Evolutionary conservation across 2,113 vertebrate species (phyloP).

Genomic region (Mirza zaza): DNA sequence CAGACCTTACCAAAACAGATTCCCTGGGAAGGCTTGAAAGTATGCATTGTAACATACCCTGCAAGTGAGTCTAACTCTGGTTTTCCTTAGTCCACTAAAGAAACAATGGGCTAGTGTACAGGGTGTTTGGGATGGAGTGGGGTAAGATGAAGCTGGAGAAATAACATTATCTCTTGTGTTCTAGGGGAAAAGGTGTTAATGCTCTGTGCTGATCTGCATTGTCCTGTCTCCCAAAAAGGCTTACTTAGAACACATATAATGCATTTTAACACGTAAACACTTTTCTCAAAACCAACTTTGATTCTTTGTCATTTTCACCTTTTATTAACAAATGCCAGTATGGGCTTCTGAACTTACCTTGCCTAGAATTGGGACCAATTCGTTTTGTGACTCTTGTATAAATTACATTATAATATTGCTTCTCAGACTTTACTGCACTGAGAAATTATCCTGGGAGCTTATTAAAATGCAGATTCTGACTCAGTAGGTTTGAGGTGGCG

Average conservation of each 20-base stretch:
- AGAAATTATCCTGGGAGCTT: neutral
- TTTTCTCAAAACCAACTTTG: neutral
- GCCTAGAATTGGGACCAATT: neutral
- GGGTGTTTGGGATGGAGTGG: neutral
- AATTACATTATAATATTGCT: neutral
- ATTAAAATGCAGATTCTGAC: conserved; percentile 9
- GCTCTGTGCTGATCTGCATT: neutral
- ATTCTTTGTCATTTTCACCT: neutral
- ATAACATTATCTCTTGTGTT: neutral
- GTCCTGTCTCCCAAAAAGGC: neutral
- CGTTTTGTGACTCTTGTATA: neutral
- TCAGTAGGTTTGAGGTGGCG: neutral
- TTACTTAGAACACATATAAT: neutral
- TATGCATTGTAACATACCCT: neutral
- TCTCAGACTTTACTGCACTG: neutral
- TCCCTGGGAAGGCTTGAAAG: neutral
- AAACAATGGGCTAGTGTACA: neutral
- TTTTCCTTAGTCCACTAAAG: neutral
- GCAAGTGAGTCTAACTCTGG: neutral
- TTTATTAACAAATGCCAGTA: conserved; percentile 14
- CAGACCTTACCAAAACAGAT: neutral
- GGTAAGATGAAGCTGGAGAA: neutral
- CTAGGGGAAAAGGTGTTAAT: neutral
- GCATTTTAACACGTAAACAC: neutral
- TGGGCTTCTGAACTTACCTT: conserved; percentile 20